phyloP scores from a whole-genome alignment of 2,888 invertebrate genomes.

The Cantharis flavilabris region DNA sequence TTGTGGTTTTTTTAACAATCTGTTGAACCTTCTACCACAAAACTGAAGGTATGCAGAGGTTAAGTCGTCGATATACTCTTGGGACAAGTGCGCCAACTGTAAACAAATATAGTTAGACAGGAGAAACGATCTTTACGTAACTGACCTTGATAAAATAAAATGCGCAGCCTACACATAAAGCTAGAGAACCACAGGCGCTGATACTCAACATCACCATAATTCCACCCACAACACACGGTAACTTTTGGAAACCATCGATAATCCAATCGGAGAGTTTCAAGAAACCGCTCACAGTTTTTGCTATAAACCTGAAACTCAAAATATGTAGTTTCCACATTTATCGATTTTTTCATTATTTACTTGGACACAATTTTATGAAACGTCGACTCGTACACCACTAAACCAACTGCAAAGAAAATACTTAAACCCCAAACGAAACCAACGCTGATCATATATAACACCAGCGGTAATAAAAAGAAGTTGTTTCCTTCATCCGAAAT shows the following conservation, averaged over 20 bases:
- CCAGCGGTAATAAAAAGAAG: slow-evolving; percentile 60
- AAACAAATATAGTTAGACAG: slow-evolving; percentile 42
- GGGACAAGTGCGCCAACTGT: slow-evolving; percentile 75
- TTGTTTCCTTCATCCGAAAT: slow-evolving; percentile 49
- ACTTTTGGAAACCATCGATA: slow-evolving; percentile 67
- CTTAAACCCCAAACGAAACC: slow-evolving; percentile 63
- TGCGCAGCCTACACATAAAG: slow-evolving; percentile 66
- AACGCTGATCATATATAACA: slow-evolving; percentile 66
- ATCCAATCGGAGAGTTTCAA: slow-evolving; percentile 65
- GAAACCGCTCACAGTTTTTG: slow-evolving; percentile 56
- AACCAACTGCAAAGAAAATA: slow-evolving; percentile 59
- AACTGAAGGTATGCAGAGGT: slow-evolving; percentile 47
- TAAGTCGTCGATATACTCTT: slow-evolving; percentile 70
- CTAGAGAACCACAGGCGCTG: slow-evolving; percentile 75
- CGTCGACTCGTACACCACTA: slow-evolving; percentile 72
- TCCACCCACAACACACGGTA: slow-evolving; percentile 71
- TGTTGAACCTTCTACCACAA: slow-evolving; percentile 38
- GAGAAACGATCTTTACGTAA: background rate
- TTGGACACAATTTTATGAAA: slow-evolving; percentile 69
- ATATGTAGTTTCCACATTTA: slow-evolving; percentile 8
- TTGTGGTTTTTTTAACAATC: background rate
- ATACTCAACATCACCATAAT: slow-evolving; percentile 66
- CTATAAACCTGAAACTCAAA: slow-evolving; percentile 55
- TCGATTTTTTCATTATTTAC: slow-evolving; percentile 52
- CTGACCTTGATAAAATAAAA: slow-evolving; percentile 73